Conservation (phyloP, 2,888 invertebrate species). For the Hyposoter didymator region DNA sequence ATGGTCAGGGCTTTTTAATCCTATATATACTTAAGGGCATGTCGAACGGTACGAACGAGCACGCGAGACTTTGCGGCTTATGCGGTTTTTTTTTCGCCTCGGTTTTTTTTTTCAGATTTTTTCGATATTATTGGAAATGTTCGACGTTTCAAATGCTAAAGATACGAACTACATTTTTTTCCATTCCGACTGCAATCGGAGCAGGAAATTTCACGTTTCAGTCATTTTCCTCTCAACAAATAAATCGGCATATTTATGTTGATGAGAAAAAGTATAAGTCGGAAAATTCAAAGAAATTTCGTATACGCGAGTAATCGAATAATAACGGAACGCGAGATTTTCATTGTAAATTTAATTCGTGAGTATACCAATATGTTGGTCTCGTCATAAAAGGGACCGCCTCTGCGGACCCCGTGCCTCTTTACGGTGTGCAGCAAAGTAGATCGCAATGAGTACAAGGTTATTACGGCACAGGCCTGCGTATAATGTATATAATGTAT, state of each 20-base stretch:
- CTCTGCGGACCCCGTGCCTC: slow-evolving; percentile 57
- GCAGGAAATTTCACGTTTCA: background rate
- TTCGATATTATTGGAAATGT: background rate
- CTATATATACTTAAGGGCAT: background rate
- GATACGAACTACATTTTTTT: background rate
- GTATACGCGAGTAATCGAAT: background rate
- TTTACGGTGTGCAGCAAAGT: slow-evolving; percentile 62
- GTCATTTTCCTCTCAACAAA: background rate
- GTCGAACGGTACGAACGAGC: background rate
- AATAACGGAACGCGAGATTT: slow-evolving; percentile 33
- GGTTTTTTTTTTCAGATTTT: background rate
- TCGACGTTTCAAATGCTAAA: background rate
- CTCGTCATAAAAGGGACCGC: slow-evolving; percentile 74
- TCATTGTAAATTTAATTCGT: slow-evolving; percentile 54
- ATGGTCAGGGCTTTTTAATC: slow-evolving; percentile 33
- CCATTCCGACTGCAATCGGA: background rate
- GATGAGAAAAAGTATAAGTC: background rate
- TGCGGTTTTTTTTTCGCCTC: background rate
- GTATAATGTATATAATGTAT: slow-evolving; percentile 30
- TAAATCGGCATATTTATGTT: background rate
- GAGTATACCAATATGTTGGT: slow-evolving; percentile 47
- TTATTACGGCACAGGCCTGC: slow-evolving; percentile 66
- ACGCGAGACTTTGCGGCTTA: slow-evolving; percentile 22
- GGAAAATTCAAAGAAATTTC: background rate
- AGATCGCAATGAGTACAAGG: slow-evolving; percentile 80